phyloP scores from a whole-genome alignment of 2,888 invertebrate species.

The Sialis lutaria region DNA sequence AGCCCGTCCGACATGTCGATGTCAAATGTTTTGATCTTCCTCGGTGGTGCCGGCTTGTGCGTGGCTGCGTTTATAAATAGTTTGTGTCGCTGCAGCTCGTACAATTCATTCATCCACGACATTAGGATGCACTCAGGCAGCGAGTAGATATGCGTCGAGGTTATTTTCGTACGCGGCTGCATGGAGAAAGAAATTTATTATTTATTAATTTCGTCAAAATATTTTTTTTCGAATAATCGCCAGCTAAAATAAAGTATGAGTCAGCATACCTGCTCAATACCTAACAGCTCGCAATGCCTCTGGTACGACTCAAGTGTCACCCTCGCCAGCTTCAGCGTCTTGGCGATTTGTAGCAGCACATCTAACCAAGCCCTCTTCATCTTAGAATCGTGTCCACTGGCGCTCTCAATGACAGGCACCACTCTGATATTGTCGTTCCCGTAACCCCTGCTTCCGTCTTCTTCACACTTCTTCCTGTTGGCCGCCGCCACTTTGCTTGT shows the following conservation, averaged over 20 bases:
- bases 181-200: too few relatives aligned
- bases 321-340: constrained; percentile 33
- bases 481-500: too few relatives aligned
- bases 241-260: too few relatives aligned
- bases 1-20: constrained; percentile 35
- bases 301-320: constrained; percentile 30
- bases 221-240: too few relatives aligned
- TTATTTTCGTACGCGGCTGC: not conserved
- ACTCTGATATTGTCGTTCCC: too few relatives aligned
- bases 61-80: constrained; percentile 18
- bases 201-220: too few relatives aligned
- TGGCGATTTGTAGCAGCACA: constrained; percentile 40
- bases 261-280: constrained; percentile 9
- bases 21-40: constrained; percentile 24
- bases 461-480: too few relatives aligned
- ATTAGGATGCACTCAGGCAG: constrained; percentile 20
- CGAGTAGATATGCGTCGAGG: too few relatives aligned
- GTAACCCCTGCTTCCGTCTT: too few relatives aligned
- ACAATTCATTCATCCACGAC: constrained; percentile 25
- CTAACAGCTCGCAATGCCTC: constrained; percentile 15
- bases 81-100: constrained; percentile 21
- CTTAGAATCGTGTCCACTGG: too few relatives aligned
- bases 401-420: too few relatives aligned
- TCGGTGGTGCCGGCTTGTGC: not conserved
- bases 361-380: constrained; percentile 31